Evolutionary conservation across 2,888 invertebrate genomes (phyloP).

Genomic region (Gryllus longicercus): DNA sequence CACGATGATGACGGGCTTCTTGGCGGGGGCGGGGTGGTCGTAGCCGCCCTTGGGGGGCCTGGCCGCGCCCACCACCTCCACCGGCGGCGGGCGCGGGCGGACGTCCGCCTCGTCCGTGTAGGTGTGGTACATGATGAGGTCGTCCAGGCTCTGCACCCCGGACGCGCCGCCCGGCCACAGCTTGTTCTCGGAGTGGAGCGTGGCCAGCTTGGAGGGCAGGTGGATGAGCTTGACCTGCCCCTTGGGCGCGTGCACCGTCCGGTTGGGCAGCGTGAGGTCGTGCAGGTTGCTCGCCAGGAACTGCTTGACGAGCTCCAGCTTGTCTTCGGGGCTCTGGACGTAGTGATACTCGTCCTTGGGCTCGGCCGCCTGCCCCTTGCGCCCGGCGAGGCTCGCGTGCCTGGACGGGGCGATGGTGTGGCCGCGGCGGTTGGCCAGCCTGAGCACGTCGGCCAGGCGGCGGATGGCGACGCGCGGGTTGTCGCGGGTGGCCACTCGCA

Average conservation of each 20-base stretch:
- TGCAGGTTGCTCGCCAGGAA: conserved; percentile 27
- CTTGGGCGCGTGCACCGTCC: background rate
- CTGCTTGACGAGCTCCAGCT: conserved; percentile 23
- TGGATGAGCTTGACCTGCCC: background rate
- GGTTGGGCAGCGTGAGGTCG: conserved; percentile 24
- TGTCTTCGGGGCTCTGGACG: background rate
- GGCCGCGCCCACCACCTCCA: background rate
- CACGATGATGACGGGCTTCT: conserved; percentile 28
- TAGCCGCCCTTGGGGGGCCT: background rate
- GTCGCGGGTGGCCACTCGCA: background rate
- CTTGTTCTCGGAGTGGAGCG: conserved; percentile 20
- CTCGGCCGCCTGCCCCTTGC: too few relatives aligned
- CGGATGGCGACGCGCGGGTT: background rate
- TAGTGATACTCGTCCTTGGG: too few relatives aligned
- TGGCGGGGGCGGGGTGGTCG: background rate
- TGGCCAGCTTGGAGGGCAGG: background rate
- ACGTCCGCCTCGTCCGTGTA: conserved; percentile 29
- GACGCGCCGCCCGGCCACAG: conserved; percentile 28
- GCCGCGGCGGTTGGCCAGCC: too few relatives aligned
- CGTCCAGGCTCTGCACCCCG: conserved; percentile 29
- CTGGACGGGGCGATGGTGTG: too few relatives aligned
- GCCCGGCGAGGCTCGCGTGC: too few relatives aligned
- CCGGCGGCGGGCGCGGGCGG: background rate
- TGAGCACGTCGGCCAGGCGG: background rate
- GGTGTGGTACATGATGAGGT: conserved; percentile 32